A percentile compares a stretch with the other conserved stretches of the same genome.
Conservation (phyloP, 2,113 vertebrate species). For the Ranitomeya variabilis region DNA sequence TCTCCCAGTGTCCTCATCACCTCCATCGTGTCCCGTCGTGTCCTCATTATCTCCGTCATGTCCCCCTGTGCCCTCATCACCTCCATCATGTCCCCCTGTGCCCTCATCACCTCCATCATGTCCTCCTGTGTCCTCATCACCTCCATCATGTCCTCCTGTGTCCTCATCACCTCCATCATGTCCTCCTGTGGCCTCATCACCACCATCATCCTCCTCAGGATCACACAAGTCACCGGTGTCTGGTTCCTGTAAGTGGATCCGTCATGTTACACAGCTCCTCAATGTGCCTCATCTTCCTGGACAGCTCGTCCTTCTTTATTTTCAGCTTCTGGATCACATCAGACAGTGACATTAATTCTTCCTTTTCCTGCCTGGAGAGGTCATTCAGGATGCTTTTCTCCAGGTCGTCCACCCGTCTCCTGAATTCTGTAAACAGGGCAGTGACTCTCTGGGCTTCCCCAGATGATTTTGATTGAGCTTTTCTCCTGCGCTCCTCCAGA, state of each 20-base stretch:
- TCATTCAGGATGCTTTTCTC: not conserved
- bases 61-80: too few species aligned
- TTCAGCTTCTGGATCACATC: not conserved
- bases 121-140: too few species aligned
- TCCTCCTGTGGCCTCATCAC: too few species aligned
- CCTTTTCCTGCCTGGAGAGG: not conserved
- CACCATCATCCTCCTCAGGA: too few species aligned
- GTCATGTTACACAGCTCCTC: slow-evolving; percentile 12
- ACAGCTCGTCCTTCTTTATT: too few species aligned
- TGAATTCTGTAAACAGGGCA: slow-evolving; percentile 1
- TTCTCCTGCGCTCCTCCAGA: not conserved
- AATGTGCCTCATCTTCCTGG: not conserved
- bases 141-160: too few species aligned
- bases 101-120: too few species aligned
- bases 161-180: too few species aligned
- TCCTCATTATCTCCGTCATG: too few species aligned
- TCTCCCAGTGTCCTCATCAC: not conserved
- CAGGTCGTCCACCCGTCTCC: not conserved
- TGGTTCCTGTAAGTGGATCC: not conserved
- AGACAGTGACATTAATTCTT: not conserved
- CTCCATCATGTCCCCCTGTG: too few species aligned
- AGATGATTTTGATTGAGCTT: not conserved
- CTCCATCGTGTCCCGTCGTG: too few species aligned
- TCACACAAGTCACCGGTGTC: not conserved
- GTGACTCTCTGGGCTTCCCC: not conserved